Percentiles rank a stretch among this genome's conserved stretches.
Evolutionary conservation across 92 coral and sea anemone genomes (phyloP).

Genomic region (Siderastrea radians): DNA sequence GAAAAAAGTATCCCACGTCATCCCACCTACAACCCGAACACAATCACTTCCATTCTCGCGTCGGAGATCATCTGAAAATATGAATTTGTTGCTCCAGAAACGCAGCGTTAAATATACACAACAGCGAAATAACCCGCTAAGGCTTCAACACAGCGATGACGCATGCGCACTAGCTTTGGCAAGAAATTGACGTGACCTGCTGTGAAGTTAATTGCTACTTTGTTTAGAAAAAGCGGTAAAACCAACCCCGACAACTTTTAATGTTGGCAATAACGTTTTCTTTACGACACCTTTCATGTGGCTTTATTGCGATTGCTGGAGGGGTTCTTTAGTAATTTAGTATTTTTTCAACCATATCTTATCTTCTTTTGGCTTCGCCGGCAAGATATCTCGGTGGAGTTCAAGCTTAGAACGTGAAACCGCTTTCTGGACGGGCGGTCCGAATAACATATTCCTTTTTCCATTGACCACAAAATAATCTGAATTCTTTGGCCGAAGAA

Average conservation of each 20-base stretch:
- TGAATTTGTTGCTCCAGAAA: background rate
- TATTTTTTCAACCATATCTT: background rate
- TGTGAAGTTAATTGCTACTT: constrained; percentile 23
- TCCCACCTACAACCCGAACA: background rate
- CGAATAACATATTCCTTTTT: background rate
- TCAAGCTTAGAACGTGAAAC: background rate
- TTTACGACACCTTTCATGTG: constrained; percentile 25
- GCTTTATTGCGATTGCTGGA: constrained; percentile 18
- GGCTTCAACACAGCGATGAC: background rate
- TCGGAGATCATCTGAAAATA: background rate
- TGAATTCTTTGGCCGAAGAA: background rate
- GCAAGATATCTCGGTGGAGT: background rate
- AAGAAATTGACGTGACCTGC: constrained; percentile 12
- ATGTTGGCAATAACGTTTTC: constrained; percentile 33
- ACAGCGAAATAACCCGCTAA: background rate
- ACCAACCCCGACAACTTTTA: constrained; percentile 7
- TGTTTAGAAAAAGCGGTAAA: constrained; percentile 24
- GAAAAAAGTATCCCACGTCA: background rate
- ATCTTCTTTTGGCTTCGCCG: background rate
- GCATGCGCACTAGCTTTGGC: constrained; percentile 21
- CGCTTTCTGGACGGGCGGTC: constrained; percentile 21
- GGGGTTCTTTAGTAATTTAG: constrained; percentile 22
- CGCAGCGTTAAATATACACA: background rate
- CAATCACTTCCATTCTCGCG: background rate
- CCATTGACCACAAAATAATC: constrained; percentile 31